Evolutionary conservation across 1,140 invertebrate species (phyloP).

Genomic region (Drosophila arawakana): DNA sequence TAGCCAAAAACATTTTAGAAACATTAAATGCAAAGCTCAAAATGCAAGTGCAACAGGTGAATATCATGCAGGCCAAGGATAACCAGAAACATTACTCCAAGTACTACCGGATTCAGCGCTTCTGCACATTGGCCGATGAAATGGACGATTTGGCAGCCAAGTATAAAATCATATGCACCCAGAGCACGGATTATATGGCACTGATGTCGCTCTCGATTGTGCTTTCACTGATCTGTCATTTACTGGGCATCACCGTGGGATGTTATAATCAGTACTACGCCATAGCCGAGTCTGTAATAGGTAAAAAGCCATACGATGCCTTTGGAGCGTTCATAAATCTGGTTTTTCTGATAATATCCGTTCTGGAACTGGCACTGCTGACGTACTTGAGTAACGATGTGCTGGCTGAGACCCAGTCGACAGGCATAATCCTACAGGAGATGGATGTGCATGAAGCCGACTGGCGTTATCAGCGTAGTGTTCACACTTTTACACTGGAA

Average conservation of each 20-base stretch:
- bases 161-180: slow-evolving; percentile 54
- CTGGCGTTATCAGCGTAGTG: slow-evolving; percentile 57
- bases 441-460: slow-evolving; percentile 56
- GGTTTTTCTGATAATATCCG: slow-evolving; percentile 68
- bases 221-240: slow-evolving; percentile 69
- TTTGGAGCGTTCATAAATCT: slow-evolving; percentile 67
- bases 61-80: slow-evolving; percentile 50
- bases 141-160: slow-evolving; percentile 54
- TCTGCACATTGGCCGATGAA: slow-evolving; percentile 67
- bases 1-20: slow-evolving; percentile 54
- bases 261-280: slow-evolving; percentile 65
- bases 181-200: slow-evolving; percentile 54
- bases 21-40: slow-evolving; percentile 51
- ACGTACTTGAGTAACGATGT: slow-evolving; percentile 56
- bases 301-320: slow-evolving; percentile 59
- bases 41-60: slow-evolving; percentile 55
- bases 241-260: slow-evolving; percentile 74
- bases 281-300: slow-evolving; percentile 66
- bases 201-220: slow-evolving; percentile 64
- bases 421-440: slow-evolving; percentile 59
- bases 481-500: slow-evolving; percentile 61
- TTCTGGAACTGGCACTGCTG: slow-evolving; percentile 63
- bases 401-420: slow-evolving; percentile 39
- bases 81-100: slow-evolving; percentile 43
- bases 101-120: slow-evolving; percentile 71